Percentiles rank a stretch among this genome's conserved stretches.
Evolutionary conservation across 2,888 invertebrate genomes (phyloP).

Genomic region (Morpho helenor): DNA sequence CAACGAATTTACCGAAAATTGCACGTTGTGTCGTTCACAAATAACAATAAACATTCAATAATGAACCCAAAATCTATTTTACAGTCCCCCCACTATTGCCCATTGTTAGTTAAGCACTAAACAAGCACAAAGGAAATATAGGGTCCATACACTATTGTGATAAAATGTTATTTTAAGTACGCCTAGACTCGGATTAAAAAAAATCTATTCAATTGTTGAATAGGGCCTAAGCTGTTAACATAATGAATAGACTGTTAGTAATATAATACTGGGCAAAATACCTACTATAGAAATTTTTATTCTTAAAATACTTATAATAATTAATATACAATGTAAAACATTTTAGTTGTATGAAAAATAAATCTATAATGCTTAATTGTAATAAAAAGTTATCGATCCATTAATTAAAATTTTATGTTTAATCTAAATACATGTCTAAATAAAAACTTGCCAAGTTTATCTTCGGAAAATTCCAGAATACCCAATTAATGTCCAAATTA

Average conservation of each 20-base stretch:
- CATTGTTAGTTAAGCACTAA: conserved; percentile 10
- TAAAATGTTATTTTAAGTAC: conserved; percentile 13
- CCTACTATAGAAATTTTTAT: neutral
- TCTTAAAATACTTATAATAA: no score
- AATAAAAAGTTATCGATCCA: no score
- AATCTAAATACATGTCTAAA: no score
- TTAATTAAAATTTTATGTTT: no score
- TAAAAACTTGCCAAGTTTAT: no score
- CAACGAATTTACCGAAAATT: neutral
- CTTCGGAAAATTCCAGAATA: no score
- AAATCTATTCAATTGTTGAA: conserved; percentile 12
- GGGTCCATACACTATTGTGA: conserved; percentile 13
- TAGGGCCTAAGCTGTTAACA: conserved; percentile 7
- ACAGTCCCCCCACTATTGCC: conserved; percentile 5
- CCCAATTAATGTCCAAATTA: no score
- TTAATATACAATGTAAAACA: no score
- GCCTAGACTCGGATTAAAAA: conserved; percentile 16
- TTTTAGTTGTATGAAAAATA: no score
- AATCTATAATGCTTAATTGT: no score
- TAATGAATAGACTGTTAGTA: neutral
- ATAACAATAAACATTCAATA: neutral
- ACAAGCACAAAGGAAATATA: conserved; percentile 4
- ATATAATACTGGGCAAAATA: conserved; percentile 2
- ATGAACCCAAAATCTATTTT: conserved; percentile 6
- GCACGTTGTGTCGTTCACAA: neutral